These are phyloP conservation scores for Macropodus opercularis DNA, from an alignment of 2,797 vertebrate genomes.

Conservation along the genomic window DNA sequence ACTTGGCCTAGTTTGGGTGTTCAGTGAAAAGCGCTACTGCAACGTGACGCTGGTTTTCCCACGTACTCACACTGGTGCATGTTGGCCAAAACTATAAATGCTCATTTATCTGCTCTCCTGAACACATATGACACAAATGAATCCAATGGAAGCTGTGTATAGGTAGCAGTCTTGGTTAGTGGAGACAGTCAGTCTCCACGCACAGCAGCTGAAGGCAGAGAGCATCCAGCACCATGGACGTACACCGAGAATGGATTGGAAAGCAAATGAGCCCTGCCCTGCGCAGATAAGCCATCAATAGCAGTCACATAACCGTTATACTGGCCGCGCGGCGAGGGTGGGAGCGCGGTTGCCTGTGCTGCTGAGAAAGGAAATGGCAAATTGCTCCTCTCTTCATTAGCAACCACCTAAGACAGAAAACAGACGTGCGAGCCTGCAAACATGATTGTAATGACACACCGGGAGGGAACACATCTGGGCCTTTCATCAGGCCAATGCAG, in stretches of 20 bases:
- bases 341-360: slow-evolving; percentile 35
- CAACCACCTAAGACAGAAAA: slow-evolving; percentile 65
- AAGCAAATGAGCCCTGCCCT: slow-evolving; percentile 54
- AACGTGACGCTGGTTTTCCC: slow-evolving; percentile 28
- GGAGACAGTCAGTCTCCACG: slow-evolving; percentile 11
- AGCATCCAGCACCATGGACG: slow-evolving; percentile 35
- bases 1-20: slow-evolving; percentile 63
- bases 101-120: slow-evolving; percentile 18
- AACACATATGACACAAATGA: slow-evolving; percentile 10
- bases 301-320: slow-evolving; percentile 61
- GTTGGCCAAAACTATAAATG: slow-evolving; percentile 8
- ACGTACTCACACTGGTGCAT: too few relatives aligned
- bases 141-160: not conserved
- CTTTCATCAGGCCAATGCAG: slow-evolving; percentile 49
- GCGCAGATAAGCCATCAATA: slow-evolving; percentile 75
- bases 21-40: slow-evolving; percentile 13
- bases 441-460: slow-evolving; percentile 68
- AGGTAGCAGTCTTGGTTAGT: slow-evolving; percentile 1
- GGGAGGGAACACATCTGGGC: slow-evolving; percentile 63
- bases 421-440: slow-evolving; percentile 65
- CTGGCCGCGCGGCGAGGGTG: slow-evolving; percentile 46
- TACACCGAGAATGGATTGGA: slow-evolving; percentile 44
- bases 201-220: slow-evolving; percentile 35
- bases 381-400: slow-evolving; percentile 80
- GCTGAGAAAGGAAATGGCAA: slow-evolving; percentile 78